These are phyloP conservation scores for Elysia chlorotica DNA, from an alignment of 1,140 invertebrate genomes.

Conservation along the genomic window DNA sequence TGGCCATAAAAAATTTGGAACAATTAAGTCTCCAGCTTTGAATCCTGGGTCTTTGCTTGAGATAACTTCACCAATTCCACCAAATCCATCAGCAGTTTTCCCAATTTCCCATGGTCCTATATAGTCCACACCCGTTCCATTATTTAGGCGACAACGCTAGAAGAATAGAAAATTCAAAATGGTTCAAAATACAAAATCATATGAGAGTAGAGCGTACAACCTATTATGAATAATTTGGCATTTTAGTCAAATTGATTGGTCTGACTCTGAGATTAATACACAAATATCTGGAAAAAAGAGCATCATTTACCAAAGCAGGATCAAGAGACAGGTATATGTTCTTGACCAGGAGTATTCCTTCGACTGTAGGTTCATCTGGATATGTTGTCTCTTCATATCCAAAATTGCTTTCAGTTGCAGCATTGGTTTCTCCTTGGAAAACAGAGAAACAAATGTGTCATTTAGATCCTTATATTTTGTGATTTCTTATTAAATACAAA, in stretches of 20 bases:
- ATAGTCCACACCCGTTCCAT: conserved; percentile 50
- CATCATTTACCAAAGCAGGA: conserved; percentile 54
- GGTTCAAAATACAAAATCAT: too few species aligned
- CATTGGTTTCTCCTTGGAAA: conserved; percentile 43
- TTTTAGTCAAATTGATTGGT: too few species aligned
- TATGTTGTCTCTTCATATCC: conserved; percentile 31
- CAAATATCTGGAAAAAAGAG: too few species aligned
- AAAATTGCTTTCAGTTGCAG: conserved; percentile 46
- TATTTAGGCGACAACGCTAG: conserved; percentile 56
- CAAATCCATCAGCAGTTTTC: conserved; percentile 41
- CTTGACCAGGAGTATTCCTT: conserved; percentile 43
- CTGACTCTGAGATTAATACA: too few species aligned
- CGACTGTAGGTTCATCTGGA: conserved; percentile 18
- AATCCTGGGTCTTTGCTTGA: conserved; percentile 28
- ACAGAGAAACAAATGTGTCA: too few species aligned
- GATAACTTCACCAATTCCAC: conserved; percentile 46
- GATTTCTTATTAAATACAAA: too few species aligned
- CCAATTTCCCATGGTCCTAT: conserved; percentile 41
- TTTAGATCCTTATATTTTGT: too few species aligned
- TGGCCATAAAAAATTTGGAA: conserved; percentile 39
- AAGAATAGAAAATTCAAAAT: not conserved
- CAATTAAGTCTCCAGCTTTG: conserved; percentile 40
- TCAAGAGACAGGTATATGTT: conserved; percentile 52
- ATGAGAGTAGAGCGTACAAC: too few species aligned
- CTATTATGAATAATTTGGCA: too few species aligned